Evolutionary conservation across 2,888 invertebrate species (phyloP), one percentile per base, ranked within the genome.

Genomic region (Orthosia incerta): DNA sequence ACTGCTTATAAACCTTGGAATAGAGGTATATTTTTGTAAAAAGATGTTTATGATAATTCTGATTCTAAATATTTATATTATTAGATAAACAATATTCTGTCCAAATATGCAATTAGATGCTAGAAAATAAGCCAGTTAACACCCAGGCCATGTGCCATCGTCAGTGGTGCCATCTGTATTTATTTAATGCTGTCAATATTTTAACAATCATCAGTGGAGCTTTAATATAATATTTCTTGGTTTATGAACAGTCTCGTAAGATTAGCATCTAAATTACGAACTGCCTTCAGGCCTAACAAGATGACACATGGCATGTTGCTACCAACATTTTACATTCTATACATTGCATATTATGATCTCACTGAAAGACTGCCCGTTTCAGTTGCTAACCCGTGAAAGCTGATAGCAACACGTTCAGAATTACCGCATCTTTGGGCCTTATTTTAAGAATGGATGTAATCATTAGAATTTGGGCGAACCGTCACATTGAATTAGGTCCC

Each of bases 191-290:
- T 15, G 60, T 55, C 11, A 16, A 18, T 59, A 46, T 11, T 67
- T 72, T 9, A 55, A 23, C 18, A 9, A 56, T 26, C 39, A 20
- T 20, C 13, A 31, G 7, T 13, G 16, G n/a, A 46, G 62, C 13
- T 61, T 55, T 45, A 53, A 56, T 61, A 67, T 31, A 46, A 70
- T 74, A 74, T 79, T 70, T 56, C 76, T 77, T 23, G 83, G 80
- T 84, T 85, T 84, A 84, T 85, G 77, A 83, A 68, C 83, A 83
- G 83, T 84, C 83, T 85, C 74, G 31, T 59, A 76, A 72, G n/a
- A 70, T 76, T 74, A 75, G 71, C 65, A 57, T 79, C 76, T 79
- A 82, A 79, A 82, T 79, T 79, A 68, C 51, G 61, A 76, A 84
- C 72, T 85, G 83, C 80, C 72, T 80, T 76, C 65, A 80, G 76